A percentile compares a stretch with the other conserved stretches of the same genome.
Evolutionary conservation across 2,888 invertebrate genomes (phyloP).

Genomic region (Drosophila kambysellisi): DNA sequence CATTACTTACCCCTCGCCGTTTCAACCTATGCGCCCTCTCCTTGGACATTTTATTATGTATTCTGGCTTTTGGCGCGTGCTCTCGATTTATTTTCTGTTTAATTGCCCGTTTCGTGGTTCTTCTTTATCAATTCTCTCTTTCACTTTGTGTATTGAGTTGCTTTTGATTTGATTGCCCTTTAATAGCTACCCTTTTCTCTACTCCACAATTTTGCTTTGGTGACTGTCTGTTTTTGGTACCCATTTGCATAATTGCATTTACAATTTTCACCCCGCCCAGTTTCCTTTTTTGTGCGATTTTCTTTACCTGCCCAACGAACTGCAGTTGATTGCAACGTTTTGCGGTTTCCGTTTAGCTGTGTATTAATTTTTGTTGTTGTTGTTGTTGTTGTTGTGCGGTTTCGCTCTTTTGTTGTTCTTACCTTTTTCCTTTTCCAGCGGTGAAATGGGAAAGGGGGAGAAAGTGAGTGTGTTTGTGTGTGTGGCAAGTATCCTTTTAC

Average conservation of each 20-base stretch:
- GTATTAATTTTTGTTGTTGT: slow-evolving; percentile 14
- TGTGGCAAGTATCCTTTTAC: slow-evolving; percentile 61
- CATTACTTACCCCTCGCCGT: slow-evolving; percentile 27
- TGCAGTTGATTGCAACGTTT: slow-evolving; percentile 66
- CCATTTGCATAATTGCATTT: slow-evolving; percentile 75
- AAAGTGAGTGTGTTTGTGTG: slow-evolving; percentile 36
- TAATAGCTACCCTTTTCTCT: slow-evolving; percentile 19
- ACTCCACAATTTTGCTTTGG: slow-evolving; percentile 27
- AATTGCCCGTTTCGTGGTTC: slow-evolving; percentile 46
- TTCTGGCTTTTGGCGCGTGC: slow-evolving; percentile 57
- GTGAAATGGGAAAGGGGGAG: slow-evolving; percentile 33
- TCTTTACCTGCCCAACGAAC: slow-evolving; percentile 40
- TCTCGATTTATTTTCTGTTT: slow-evolving; percentile 62
- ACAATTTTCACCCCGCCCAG: slow-evolving; percentile 33
- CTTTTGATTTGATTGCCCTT: slow-evolving; percentile 37
- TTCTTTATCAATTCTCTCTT: slow-evolving; percentile 26
- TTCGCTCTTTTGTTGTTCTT: slow-evolving; percentile 52
- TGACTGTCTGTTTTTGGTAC: slow-evolving; percentile 21
- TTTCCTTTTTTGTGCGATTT: slow-evolving; percentile 19
- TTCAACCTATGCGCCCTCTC: neutral
- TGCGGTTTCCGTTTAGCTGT: slow-evolving; percentile 67
- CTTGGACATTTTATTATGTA: slow-evolving; percentile 5
- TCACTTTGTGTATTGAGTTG: slow-evolving; percentile 20
- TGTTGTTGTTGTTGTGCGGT: slow-evolving; percentile 56
- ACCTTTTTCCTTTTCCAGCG: slow-evolving; percentile 38